Conservation (phyloP, 1,140 invertebrate species). For the Philopotamus ludificatus region DNA sequence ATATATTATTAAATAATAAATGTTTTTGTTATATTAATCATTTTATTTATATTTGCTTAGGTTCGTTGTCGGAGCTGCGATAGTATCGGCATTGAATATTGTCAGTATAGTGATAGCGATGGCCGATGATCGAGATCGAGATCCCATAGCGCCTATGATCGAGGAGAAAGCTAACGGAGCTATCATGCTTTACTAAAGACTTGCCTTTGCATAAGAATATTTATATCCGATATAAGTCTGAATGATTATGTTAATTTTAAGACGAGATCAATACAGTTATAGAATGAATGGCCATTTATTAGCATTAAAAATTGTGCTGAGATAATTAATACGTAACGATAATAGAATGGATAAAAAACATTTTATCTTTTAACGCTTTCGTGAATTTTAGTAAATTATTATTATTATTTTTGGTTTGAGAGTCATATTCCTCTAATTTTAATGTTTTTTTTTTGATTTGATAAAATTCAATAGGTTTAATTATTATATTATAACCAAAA, state of each 20-base stretch:
- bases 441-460: too few species aligned
- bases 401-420: too few species aligned
- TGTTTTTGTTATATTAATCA: not conserved
- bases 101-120: constrained; percentile 72
- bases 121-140: constrained; percentile 63
- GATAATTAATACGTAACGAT: too few species aligned
- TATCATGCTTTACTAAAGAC: constrained; percentile 76
- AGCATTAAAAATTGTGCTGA: not conserved
- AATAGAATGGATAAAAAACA: too few species aligned
- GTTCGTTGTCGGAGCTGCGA: constrained; percentile 72
- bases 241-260: not conserved
- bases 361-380: too few species aligned
- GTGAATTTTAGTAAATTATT: too few species aligned
- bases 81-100: constrained; percentile 73
- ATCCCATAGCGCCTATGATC: constrained; percentile 65
- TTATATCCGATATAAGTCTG: not conserved
- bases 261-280: not conserved
- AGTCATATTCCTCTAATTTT: too few species aligned
- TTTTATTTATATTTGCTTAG: constrained; percentile 54
- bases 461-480: too few species aligned
- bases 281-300: too few species aligned
- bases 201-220: not conserved
- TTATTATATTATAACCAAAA: too few species aligned
- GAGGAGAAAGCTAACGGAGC: constrained; percentile 82
- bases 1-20: too few species aligned